Base-by-base conservation (phyloP, 1,140 invertebrate genomes). In the Popillia japonica region DNA sequence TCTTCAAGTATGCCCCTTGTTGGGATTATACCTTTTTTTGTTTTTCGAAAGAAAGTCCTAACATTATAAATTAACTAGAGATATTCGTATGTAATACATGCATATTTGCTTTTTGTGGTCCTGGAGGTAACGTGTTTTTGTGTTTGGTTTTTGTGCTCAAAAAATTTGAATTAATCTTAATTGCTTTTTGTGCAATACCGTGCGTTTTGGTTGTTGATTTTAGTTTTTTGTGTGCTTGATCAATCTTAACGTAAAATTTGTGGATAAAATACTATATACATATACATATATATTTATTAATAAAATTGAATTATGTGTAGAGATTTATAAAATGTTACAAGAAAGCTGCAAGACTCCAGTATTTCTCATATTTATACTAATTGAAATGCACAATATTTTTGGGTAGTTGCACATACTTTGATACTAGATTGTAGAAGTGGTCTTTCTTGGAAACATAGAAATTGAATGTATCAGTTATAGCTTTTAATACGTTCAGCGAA, bases 1-100 rank as follows among this genome's bases (percentile, higher is more conserved):
- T 96, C 91, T 96, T 96, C 93, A 97, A 97, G 95, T 97, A 92
- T 82, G 84, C 48, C n/a, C 64, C 64, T 4, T 74, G 34, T 20
- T 74, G 14, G 40, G 17, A 74, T 74, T 40, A 74, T 76, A 40
- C 23, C 42, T 40, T 77, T 77, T 75, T 75, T 20, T 59, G 48
- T 73, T 22, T 41, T 40, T 61, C 40, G n/a, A 68, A 64, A 72
- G 17, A 27, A 74, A 4, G 41, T 27, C 27, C 76, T 76, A 78
- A 68, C 61, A 68, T 68, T 23, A 22, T 11, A 68, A 34, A 68
- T 68, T 68, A 68, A 68, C 27, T 22, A 22, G 6, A 68, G 27
- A 34, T 34, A 34, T 34, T 34, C 27, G 27, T 34, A 34, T 34
- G 27, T 34, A 2, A 34, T 34, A 34, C 11, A 68, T 34, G 6